Base-by-base conservation (phyloP, 2,113 vertebrate species). In the Mirounga angustirostris region DNA sequence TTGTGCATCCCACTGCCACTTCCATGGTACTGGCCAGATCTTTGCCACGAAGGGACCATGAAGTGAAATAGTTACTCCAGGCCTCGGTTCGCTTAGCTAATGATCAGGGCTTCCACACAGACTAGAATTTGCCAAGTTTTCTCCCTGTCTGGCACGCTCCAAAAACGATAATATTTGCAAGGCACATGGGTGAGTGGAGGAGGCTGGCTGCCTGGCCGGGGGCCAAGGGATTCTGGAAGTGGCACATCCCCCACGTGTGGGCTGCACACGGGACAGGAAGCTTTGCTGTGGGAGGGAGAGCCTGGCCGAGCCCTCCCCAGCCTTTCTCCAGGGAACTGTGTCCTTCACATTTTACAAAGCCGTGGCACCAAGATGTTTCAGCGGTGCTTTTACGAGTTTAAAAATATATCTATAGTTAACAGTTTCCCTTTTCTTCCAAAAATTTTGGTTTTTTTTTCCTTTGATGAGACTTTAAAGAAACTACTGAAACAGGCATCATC, bases 181-280 rank as follows among this genome's bases (percentile, higher is more conserved):
- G 91, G 86, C 52, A 5, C 18, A 0, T 2, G 67, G 69, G 50
- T 40, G 3, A 16, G 26, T 4, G 26, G 82, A 24, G 30, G 61
- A 56, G 91, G 76, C 43, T 3, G 5, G 46, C 82, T 12, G 58
- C 19, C 15, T 33, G 28, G 30, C 58, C 5, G 4, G 30, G 58
- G 54, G 63, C 50, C 0, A 0, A 4, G 76, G 58, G 26, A 22
- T 40, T 50, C 80, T 58, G 76, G 90, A 52, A 22, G 22, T 5
- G 2, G 56, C 52, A 1, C 0, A 1, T 4, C 56, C 8, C 0
- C 26, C n/a, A 22, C 2, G 0, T 11, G 19, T 24, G 61, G 54
- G 71, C 74, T 2, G 50, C 9, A 4, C 19, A 14, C 0, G 0
- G 74, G 59, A 22, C 40, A 3, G 8, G 86, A 16, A 14, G 91